These are phyloP conservation scores for Stenolophus ochropezus DNA, from an alignment of 2,888 invertebrate genomes.

Conservation along the genomic window DNA sequence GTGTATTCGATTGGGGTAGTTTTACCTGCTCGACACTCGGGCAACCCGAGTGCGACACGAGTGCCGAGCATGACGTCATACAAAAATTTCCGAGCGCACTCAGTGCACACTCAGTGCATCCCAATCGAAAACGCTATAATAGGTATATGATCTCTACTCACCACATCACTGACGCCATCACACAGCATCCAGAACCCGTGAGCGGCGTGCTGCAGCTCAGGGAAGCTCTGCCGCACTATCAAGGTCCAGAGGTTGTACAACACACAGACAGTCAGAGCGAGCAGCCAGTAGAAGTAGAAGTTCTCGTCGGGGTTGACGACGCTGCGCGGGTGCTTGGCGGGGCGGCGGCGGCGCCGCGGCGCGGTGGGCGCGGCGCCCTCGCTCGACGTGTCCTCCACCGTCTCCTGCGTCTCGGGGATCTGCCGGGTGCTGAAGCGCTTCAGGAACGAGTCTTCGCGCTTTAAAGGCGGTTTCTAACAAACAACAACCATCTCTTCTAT, in stretches of 20 bases:
- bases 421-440: slow-evolving; percentile 95
- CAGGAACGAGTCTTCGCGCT: slow-evolving; percentile 94
- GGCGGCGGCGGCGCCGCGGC: slow-evolving; percentile 79
- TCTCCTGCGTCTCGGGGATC: slow-evolving; percentile 90
- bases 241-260: slow-evolving; percentile 97
- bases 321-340: slow-evolving; percentile 83
- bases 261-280: slow-evolving; percentile 90
- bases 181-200: slow-evolving; percentile 86
- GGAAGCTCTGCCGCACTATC: slow-evolving; percentile 95
- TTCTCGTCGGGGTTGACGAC: slow-evolving; percentile 97
- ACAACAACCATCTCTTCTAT: not conserved
- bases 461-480: slow-evolving; percentile 85
- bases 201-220: slow-evolving; percentile 86
- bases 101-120: too few relatives aligned
- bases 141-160: not conserved
- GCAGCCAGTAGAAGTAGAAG: slow-evolving; percentile 96
- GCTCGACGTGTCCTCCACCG: slow-evolving; percentile 81
- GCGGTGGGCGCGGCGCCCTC: slow-evolving; percentile 72
- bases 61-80: too few relatives aligned
- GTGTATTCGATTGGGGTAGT: too few relatives aligned
- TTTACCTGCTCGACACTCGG: too few relatives aligned
- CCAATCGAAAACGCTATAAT: too few relatives aligned
- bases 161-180: slow-evolving; percentile 89
- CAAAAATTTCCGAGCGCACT: too few relatives aligned
- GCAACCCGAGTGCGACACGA: too few relatives aligned